Conservation (phyloP, 2,113 vertebrate species). For the Anser brachyrhynchus region DNA sequence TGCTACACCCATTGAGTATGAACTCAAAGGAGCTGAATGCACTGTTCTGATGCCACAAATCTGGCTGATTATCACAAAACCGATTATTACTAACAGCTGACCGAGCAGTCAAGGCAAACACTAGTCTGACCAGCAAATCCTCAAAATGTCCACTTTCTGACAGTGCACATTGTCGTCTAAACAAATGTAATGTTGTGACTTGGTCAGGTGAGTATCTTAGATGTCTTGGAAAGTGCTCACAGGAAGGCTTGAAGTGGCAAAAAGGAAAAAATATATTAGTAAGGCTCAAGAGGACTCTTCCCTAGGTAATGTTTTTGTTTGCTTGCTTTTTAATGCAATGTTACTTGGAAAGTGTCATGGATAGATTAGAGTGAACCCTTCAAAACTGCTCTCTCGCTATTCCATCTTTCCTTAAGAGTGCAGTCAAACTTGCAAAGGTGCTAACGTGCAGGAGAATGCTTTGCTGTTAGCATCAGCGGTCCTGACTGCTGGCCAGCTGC, state of each 20-base stretch:
- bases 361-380: neutral
- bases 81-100: neutral
- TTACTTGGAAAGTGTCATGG: neutral
- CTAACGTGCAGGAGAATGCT: neutral
- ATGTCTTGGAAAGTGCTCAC: neutral
- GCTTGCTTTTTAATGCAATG: neutral
- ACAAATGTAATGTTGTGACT: neutral
- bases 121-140: neutral
- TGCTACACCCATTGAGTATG: neutral
- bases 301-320: neutral
- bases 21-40: neutral
- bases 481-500: neutral
- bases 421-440: neutral
- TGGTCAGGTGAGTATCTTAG: neutral
- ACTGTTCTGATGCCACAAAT: neutral
- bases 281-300: neutral
- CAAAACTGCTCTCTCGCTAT: neutral
- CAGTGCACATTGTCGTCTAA: neutral
- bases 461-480: neutral
- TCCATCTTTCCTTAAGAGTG: neutral
- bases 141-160: neutral
- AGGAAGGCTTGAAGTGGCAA: neutral
- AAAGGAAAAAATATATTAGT: neutral
- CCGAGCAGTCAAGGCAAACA: neutral
- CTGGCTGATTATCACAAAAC: neutral